A percentile compares a stretch with the other conserved stretches of the same genome.
Conservation (phyloP, 2,797 vertebrate genomes). For the Ciconia nigra region DNA sequence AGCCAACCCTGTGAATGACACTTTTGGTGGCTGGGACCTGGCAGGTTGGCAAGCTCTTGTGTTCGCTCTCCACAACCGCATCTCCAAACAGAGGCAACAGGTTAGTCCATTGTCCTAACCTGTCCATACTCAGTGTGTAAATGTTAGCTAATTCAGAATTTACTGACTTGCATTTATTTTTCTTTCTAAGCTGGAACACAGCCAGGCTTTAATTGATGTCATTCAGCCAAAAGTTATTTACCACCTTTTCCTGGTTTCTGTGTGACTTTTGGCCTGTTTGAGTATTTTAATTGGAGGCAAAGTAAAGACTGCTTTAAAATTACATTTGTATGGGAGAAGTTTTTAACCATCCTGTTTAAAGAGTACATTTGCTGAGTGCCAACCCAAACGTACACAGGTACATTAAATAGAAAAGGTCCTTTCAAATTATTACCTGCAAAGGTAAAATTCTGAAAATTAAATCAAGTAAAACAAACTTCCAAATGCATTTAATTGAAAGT, state of each 20-base stretch:
- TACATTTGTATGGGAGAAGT: neutral
- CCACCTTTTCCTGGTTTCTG: neutral
- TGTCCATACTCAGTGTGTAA: accelerated
- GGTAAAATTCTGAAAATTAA: neutral
- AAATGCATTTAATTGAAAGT: neutral
- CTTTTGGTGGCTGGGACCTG: neutral
- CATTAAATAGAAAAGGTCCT: neutral
- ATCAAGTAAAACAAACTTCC: neutral
- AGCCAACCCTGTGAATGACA: neutral
- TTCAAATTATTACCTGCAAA: neutral
- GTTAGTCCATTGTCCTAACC: neutral
- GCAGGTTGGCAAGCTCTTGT: neutral
- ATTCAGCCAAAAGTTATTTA: neutral
- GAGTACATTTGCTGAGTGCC: neutral
- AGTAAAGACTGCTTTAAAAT: neutral
- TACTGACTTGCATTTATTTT: neutral
- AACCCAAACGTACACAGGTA: neutral
- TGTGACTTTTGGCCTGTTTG: neutral
- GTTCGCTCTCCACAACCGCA: neutral
- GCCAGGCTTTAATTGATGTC: neutral
- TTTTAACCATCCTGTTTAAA: neutral
- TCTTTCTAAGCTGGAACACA: neutral
- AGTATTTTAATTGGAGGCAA: neutral
- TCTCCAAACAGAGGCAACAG: neutral
- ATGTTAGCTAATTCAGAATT: neutral